Conservation (phyloP, 1,140 invertebrate genomes). For the Panagrolaimus sp. region DNA sequence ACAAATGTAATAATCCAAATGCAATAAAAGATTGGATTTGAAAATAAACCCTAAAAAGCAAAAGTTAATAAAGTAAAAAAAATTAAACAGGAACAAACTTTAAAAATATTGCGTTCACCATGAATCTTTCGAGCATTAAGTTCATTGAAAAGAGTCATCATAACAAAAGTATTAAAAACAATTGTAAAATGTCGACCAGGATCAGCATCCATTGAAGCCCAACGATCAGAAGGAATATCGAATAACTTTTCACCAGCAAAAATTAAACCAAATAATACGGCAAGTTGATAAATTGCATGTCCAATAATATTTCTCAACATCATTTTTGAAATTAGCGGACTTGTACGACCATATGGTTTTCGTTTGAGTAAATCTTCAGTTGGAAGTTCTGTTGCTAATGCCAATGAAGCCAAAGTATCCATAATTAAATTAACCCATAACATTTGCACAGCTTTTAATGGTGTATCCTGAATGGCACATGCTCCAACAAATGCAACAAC, state of each 20-base stretch:
- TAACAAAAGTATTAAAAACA: constrained; percentile 98
- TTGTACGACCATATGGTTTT: constrained; percentile 79
- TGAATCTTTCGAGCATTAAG: constrained; percentile 74
- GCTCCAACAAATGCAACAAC: too few relatives aligned
- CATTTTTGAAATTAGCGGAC: constrained; percentile 90
- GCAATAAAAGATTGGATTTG: constrained; percentile 59
- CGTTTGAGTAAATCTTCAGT: too few relatives aligned
- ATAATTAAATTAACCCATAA: constrained; percentile 97
- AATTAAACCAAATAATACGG: constrained; percentile 84
- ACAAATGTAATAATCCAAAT: constrained; percentile 91
- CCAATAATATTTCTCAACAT: constrained; percentile 97
- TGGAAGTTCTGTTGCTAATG: too few relatives aligned
- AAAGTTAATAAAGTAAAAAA: neutral
- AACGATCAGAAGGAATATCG: constrained; percentile 81
- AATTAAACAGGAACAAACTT: constrained; percentile 57
- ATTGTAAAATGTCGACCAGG: constrained; percentile 97
- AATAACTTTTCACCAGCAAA: constrained; percentile 77
- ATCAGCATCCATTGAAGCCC: constrained; percentile 69
- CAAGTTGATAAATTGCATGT: constrained; percentile 90
- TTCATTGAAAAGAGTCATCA: constrained; percentile 93
- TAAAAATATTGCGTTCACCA: constrained; percentile 89
- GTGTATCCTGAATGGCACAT: too few relatives aligned
- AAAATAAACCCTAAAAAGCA: constrained; percentile 74
- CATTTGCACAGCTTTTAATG: constrained; percentile 73
- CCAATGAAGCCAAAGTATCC: constrained; percentile 63